Conservation (phyloP, 2,888 invertebrate species). For the Acanthopleura granulata region DNA sequence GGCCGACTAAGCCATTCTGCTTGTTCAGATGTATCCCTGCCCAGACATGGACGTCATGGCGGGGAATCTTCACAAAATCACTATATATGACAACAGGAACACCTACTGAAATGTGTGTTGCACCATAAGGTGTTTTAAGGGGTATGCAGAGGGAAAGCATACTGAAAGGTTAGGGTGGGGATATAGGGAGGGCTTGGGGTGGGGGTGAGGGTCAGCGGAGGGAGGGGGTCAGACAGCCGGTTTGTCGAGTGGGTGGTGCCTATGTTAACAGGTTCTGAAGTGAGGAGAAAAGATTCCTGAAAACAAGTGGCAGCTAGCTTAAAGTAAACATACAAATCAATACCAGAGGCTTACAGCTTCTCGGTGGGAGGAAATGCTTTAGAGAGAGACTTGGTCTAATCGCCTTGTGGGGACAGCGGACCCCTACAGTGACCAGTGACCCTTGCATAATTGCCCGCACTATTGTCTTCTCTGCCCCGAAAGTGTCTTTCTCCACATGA, state of each 20-base stretch:
- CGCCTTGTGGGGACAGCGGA: background rate
- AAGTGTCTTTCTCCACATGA: too few relatives aligned
- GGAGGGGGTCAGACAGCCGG: background rate
- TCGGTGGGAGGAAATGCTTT: constrained; percentile 1
- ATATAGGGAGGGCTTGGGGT: background rate
- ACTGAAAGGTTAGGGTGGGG: too few relatives aligned
- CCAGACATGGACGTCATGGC: too few relatives aligned
- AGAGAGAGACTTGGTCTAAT: background rate
- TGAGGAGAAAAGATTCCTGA: background rate
- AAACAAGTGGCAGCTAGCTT: constrained; percentile 7
- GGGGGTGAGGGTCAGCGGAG: background rate
- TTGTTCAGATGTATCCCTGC: too few relatives aligned
- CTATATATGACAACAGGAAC: too few relatives aligned
- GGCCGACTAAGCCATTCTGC: too few relatives aligned
- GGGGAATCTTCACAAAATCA: too few relatives aligned
- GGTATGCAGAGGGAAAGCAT: too few relatives aligned
- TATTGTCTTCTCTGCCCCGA: too few relatives aligned
- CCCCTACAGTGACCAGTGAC: background rate
- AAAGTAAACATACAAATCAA: constrained; percentile 7
- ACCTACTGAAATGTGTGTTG: too few relatives aligned
- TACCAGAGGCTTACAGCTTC: background rate
- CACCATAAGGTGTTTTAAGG: too few relatives aligned
- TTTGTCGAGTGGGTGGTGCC: background rate
- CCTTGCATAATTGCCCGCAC: background rate
- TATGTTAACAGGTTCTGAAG: background rate